A percentile compares a stretch with the other conserved stretches of the same genome.
Evolutionary conservation across 2,888 invertebrate species (phyloP).

Genomic region (Galeruca laticollis): DNA sequence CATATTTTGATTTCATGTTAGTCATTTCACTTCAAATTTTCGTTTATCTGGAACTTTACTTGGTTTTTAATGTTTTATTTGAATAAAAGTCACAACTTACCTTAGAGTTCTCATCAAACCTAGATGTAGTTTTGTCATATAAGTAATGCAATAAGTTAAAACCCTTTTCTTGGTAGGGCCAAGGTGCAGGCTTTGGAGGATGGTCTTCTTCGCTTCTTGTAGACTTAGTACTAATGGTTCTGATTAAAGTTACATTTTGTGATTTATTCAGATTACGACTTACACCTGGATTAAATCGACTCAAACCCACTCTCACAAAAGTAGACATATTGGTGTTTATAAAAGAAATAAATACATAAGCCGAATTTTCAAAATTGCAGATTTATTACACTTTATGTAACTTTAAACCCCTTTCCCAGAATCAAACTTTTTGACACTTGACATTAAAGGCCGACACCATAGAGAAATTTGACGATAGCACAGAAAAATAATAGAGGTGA

Average conservation of each 20-base stretch:
- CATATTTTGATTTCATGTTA: too few relatives aligned
- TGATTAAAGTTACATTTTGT: constrained; percentile 46
- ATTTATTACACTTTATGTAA: not conserved
- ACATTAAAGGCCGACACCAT: not conserved
- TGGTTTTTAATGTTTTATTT: too few relatives aligned
- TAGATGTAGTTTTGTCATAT: constrained; percentile 74
- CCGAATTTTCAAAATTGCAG: not conserved
- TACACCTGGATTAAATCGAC: constrained; percentile 32
- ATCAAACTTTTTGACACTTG: not conserved
- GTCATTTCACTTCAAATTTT: too few relatives aligned
- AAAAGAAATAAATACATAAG: not conserved
- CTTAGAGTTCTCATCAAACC: constrained; percentile 84
- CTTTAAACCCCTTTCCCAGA: not conserved
- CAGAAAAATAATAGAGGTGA: too few relatives aligned
- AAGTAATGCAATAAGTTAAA: constrained; percentile 67
- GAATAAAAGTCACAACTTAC: constrained; percentile 61
- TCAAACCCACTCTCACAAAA: constrained; percentile 51
- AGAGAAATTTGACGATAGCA: too few relatives aligned
- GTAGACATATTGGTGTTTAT: constrained; percentile 50
- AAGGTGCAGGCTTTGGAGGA: constrained; percentile 76
- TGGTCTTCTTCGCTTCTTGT: constrained; percentile 69
- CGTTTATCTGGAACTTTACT: too few relatives aligned
- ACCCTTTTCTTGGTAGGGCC: constrained; percentile 78
- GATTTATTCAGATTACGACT: constrained; percentile 34
- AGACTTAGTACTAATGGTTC: constrained; percentile 70